Conservation (phyloP, 1,140 invertebrate species). For the Drosophila trapezifrons region DNA sequence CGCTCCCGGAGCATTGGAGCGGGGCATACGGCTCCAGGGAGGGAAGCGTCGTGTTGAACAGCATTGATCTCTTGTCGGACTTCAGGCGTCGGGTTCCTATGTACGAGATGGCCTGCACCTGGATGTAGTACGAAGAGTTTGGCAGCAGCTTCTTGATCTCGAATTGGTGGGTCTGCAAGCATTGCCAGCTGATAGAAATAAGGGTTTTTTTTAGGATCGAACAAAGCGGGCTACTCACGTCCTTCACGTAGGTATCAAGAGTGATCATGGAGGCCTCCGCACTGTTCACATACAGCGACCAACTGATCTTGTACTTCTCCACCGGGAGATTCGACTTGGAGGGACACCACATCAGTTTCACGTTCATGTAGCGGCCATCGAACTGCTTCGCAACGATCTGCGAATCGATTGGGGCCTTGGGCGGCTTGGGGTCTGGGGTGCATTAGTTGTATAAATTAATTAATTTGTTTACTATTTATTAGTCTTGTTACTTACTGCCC, state of each 20-base stretch:
- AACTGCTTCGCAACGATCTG: constrained; percentile 86
- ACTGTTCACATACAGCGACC: constrained; percentile 73
- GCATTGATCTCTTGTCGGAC: constrained; percentile 87
- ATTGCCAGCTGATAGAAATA: background rate
- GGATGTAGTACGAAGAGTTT: constrained; percentile 89
- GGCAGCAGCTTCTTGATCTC: constrained; percentile 87
- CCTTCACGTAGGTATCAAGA: constrained; percentile 68
- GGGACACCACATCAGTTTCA: constrained; percentile 87
- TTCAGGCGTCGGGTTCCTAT: constrained; percentile 87
- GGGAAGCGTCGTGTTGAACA: constrained; percentile 87
- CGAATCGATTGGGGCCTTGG: constrained; percentile 87
- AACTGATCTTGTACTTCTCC: constrained; percentile 84
- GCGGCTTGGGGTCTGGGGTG: constrained; percentile 86
- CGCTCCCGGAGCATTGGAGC: constrained; percentile 57
- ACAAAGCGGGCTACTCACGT: constrained; percentile 71
- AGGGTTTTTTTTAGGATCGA: no score
- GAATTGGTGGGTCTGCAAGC: constrained; percentile 64
- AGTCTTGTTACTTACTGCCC: constrained; percentile 76
- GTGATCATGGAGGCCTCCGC: constrained; percentile 63
- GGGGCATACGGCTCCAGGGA: constrained; percentile 39
- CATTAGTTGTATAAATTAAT: background rate
- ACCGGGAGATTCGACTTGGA: constrained; percentile 88
- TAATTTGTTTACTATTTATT: background rate
- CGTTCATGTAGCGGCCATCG: constrained; percentile 86
- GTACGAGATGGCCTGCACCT: constrained; percentile 89